Base-by-base conservation (phyloP, 2,888 invertebrate species). In the Noctua pronuba region DNA sequence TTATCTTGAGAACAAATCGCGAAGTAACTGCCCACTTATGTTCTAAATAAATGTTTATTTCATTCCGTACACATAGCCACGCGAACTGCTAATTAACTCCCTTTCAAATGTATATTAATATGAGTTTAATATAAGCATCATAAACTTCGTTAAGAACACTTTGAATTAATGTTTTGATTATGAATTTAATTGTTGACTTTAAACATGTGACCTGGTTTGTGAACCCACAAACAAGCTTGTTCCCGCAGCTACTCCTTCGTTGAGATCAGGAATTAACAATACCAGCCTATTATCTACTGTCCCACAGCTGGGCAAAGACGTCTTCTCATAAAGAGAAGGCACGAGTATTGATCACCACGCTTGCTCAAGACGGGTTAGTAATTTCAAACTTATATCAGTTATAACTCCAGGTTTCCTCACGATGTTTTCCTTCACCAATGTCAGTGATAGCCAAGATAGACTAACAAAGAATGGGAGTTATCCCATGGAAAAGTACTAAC, bases 11-110 rank as follows among this genome's bases (percentile, higher is more conserved):
- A 80, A 85, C 79, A 86, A 88, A 88, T 86, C 75, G 84, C 71
- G 70, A 76, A 79, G 75, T 88, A 90, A 91, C 88, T 86, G 85
- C 84, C 90, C 91, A 92, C 91, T 93, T 92, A 90, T 90, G 89
- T 87, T 83, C 64, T 66, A 91, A 89, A 89, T 89, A 92, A 92
- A 92, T 92, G 90, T 88, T 91, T 87, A 90, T 92, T 91, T 90
- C 87, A 88, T 89, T 90, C 87, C 86, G 83, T 79, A 84, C 18
- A 87, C 52, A 49, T 75, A 77, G 84, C 91, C 94, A 94, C 94
- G 94, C 94, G 88, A 94, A 91, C 88, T 79, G 82, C 90, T 91
- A 92, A 93, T 94, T 94, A 93, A 88, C 86, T 88, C 81, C 72
- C 77, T 62, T 83, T 66, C 31, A 84, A 87, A 84, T 78, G 65